These are phyloP conservation scores for Phycodurus eques DNA, from an alignment of 2,113 vertebrate genomes.

Conservation along the genomic window DNA sequence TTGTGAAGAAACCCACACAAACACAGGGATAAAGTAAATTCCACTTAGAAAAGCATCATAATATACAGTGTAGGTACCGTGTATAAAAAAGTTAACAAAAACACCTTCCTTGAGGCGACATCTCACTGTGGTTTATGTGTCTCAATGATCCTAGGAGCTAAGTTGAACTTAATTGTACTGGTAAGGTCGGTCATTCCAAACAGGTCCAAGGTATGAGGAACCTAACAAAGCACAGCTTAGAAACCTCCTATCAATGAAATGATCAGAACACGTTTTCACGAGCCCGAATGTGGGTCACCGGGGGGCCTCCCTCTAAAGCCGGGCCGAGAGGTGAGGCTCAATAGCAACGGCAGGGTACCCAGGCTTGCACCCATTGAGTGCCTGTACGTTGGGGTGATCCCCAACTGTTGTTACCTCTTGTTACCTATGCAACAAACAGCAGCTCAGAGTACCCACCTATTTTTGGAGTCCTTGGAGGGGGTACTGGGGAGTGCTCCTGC, in stretches of 20 bases:
- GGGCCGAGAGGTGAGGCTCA: background rate
- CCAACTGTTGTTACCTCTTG: too few relatives aligned
- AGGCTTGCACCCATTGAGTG: too few relatives aligned
- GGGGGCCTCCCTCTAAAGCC: too few relatives aligned
- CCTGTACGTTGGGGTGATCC: too few relatives aligned
- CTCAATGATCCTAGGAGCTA: background rate
- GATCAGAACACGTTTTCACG: background rate
- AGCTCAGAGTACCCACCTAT: too few relatives aligned
- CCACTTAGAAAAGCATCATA: background rate
- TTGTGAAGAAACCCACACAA: background rate
- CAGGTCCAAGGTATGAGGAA: background rate
- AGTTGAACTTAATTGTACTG: background rate
- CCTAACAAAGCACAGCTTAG: background rate
- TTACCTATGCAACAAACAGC: too few relatives aligned
- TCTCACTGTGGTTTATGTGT: background rate
- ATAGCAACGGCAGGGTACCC: too few relatives aligned
- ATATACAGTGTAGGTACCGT: background rate
- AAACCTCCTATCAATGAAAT: background rate
- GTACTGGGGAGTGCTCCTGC: too few relatives aligned
- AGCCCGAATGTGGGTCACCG: background rate
- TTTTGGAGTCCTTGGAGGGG: too few relatives aligned
- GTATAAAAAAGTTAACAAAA: background rate
- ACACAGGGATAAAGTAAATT: background rate
- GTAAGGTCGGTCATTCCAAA: background rate
- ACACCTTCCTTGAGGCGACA: background rate